Evolutionary conservation across 2,113 vertebrate species (phyloP), one percentile per base, ranked within the genome.

Genomic region (Maccullochella peelii): DNA sequence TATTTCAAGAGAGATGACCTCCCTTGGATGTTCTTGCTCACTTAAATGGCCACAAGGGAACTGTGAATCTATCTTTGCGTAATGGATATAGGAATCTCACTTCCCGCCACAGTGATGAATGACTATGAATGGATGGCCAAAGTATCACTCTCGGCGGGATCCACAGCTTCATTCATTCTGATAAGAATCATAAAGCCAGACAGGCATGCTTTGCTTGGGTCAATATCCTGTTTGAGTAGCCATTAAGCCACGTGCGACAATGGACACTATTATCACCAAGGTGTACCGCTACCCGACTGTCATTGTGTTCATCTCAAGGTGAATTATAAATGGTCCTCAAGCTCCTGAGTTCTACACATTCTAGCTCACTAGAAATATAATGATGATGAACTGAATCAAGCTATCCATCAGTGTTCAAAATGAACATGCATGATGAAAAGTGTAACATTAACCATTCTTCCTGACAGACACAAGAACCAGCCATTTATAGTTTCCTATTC

Each of bases 51-150:
- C 93, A 89, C 86, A 16, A 74, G 91, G 91, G 93, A 87, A 92
- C 90, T 76, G 91, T 94, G 91, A 93, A 95, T 94, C 91, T 89
- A 91, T 92, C 93, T 88, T 89, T 18, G 14, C 89, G 83, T 94
- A 95, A 94, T 95, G 92, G 93, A 93, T 91, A 93, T 91, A 91
- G 80, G 91, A 92, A 91, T 94, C 88, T 91, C 83, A 81, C 89
- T 87, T 92, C 88, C 87, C 72, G 76, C 89, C 88, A 92, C 83
- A 14, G 86, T 95, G 94, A 95, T 92, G 77, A 90, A 95, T 94
- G 89, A 81, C 87, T 81, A 84, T 79, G 92, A 92, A 92, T 85
- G 86, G 85, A 71, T 77, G 80, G 79, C 79, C 92, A 91, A 94
- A 94, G 92, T 93, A 89, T 93, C 93, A 90, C 91, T 95, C 91